Percentiles rank a stretch among this genome's conserved stretches.
phyloP scores from a whole-genome alignment of 1,140 invertebrate genomes.

The Medauroidea extradentata region DNA sequence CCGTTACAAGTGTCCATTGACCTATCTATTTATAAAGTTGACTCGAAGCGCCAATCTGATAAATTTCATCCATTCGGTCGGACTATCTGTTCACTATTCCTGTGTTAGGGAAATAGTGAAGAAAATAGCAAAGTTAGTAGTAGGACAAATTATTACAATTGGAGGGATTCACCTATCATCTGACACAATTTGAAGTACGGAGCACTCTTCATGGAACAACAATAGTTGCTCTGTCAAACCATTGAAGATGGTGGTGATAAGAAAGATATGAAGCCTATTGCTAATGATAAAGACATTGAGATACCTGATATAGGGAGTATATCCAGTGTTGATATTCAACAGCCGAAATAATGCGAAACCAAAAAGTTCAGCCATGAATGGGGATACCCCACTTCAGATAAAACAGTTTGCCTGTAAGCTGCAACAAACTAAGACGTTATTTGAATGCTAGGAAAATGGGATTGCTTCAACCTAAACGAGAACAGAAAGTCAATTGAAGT shows the following conservation, averaged over 20 bases:
- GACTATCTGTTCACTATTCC: constrained; percentile 5
- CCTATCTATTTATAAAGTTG: background rate
- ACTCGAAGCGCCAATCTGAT: constrained; percentile 3
- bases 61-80: background rate
- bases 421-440: constrained; percentile 4
- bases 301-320: too few relatives aligned
- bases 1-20: background rate
- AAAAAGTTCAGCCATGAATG: too few relatives aligned
- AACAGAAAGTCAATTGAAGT: background rate
- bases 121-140: background rate
- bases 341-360: too few relatives aligned
- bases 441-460: background rate
- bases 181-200: background rate
- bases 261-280: too few relatives aligned
- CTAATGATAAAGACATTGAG: too few relatives aligned
- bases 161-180: constrained; percentile 1
- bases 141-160: background rate
- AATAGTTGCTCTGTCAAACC: constrained; percentile 1
- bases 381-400: background rate
- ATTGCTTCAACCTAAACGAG: background rate
- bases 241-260: constrained; percentile 2
- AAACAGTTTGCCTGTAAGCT: background rate
- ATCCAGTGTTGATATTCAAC: too few relatives aligned
- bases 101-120: constrained; percentile 4
- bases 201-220: constrained; percentile 3